These are phyloP conservation scores for Cephus pygmeus DNA, from an alignment of 2,888 invertebrate species.

Conservation along the genomic window DNA sequence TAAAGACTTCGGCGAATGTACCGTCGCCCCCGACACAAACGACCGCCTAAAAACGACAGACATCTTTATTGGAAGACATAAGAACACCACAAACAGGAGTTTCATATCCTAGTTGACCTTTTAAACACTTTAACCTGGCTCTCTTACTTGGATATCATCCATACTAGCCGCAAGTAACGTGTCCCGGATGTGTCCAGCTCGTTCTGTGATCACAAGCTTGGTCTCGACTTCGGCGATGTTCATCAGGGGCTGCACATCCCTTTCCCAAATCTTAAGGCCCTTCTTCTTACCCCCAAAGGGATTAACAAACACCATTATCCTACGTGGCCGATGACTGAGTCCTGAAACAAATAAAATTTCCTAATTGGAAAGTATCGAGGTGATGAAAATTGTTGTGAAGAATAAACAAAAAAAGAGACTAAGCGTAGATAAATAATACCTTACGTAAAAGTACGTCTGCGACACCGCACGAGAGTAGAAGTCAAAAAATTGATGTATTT, in stretches of 20 bases:
- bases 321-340: slow-evolving; percentile 73
- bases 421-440: neutral
- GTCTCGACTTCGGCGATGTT: slow-evolving; percentile 75
- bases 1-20: slow-evolving; percentile 83
- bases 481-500: neutral
- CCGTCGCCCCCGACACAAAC: slow-evolving; percentile 90
- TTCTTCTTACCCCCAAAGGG: slow-evolving; percentile 84
- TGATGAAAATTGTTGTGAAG: neutral
- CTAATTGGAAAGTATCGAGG: neutral
- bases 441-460: neutral
- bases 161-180: slow-evolving; percentile 71
- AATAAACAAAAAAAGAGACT: neutral
- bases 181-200: slow-evolving; percentile 82
- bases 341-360: slow-evolving; percentile 53
- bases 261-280: slow-evolving; percentile 79
- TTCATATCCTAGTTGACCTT: neutral
- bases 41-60: slow-evolving; percentile 72
- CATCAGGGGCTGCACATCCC: slow-evolving; percentile 76
- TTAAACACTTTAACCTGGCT: neutral
- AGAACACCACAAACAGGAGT: neutral
- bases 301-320: slow-evolving; percentile 83
- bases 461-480: neutral
- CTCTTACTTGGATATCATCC: slow-evolving; percentile 65
- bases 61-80: neutral
- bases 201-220: slow-evolving; percentile 76